Evolutionary conservation across 2,888 invertebrate genomes (phyloP).

Genomic region (Agrotis clavis): DNA sequence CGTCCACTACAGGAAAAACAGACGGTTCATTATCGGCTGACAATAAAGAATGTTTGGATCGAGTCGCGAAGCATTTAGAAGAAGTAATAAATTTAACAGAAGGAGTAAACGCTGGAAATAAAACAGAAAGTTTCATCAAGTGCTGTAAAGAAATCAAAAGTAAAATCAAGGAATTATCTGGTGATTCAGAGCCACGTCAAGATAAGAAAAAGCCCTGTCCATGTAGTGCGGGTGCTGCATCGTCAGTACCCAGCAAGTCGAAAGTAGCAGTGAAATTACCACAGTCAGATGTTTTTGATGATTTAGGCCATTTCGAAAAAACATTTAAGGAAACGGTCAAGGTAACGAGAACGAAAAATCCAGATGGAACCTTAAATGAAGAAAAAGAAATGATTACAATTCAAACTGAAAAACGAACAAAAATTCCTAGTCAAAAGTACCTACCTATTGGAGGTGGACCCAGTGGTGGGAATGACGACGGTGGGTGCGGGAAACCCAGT

Average conservation of each 20-base stretch:
- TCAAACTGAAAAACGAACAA: conserved; percentile 9
- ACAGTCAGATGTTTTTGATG: not conserved
- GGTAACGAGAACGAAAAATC: conserved; percentile 13
- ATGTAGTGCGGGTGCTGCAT: not conserved
- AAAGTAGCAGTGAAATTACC: too few relatives aligned
- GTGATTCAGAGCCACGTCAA: not conserved
- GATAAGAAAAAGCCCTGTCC: not conserved
- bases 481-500: too few relatives aligned
- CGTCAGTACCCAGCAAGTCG: not conserved
- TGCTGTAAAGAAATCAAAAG: conserved; percentile 2
- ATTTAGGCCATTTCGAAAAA: not conserved
- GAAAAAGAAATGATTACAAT: conserved; percentile 16
- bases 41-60: conserved; percentile 8
- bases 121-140: conserved; percentile 12
- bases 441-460: not conserved
- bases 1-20: not conserved
- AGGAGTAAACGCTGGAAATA: not conserved
- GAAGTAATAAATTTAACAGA: conserved; percentile 8
- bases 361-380: conserved; percentile 25
- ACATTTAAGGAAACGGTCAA: conserved; percentile 8
- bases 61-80: not conserved
- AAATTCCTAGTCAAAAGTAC: not conserved
- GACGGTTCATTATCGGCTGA: too few relatives aligned
- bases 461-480: too few relatives aligned
- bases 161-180: conserved; percentile 11